Evolutionary conservation across 2,113 vertebrate species (phyloP), one percentile per base, ranked within the genome.

Genomic region (Serilophus lunatus): DNA sequence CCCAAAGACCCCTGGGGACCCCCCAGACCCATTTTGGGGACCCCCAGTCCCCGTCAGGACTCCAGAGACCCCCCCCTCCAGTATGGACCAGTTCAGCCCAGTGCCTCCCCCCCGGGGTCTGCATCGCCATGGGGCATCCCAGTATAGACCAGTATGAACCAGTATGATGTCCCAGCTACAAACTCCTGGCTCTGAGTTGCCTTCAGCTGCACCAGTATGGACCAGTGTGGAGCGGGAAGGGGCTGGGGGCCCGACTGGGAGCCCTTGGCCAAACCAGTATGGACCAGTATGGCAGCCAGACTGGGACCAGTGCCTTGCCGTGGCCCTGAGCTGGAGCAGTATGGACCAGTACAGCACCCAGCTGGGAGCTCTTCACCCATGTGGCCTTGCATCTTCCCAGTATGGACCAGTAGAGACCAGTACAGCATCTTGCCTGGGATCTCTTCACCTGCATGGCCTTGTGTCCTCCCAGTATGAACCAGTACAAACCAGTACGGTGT

Each of bases 161-260:
- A 50, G 38, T n/a, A 13, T 31, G 0, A 3, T 1, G 0, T 23
- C 45, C 18, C 5, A 3, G 28, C 9, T 59, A 57, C 13, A n/a
- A 81, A 3, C 33, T 71, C 40, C 10, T 51, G 68, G 24, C 24
- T 38, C 10, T 47, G 1, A 9, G 0, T 35, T 57, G 49, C 36
- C 12, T 81, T 47, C 42, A 28, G 56, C 24, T 4, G 10, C 10
- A 59, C 74, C 49, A 40, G 54, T 50, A 74, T 1, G 25, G 13
- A 75, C 38, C 71, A 57, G 35, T 40, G 24, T 6, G 54, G 57
- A 49, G 20, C 54, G 29, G 42, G 18, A 75, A 17, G 10, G 25
- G 19, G 42, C 57, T 38, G 57, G 35, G 35, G 47, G 15, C 44
- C 42, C n/a, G 33, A 33, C 53, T 33, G 53, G 53, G 53, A 33